Evolutionary conservation across 2,113 vertebrate species (phyloP).

Genomic region (Phylloscopus whistleri): DNA sequence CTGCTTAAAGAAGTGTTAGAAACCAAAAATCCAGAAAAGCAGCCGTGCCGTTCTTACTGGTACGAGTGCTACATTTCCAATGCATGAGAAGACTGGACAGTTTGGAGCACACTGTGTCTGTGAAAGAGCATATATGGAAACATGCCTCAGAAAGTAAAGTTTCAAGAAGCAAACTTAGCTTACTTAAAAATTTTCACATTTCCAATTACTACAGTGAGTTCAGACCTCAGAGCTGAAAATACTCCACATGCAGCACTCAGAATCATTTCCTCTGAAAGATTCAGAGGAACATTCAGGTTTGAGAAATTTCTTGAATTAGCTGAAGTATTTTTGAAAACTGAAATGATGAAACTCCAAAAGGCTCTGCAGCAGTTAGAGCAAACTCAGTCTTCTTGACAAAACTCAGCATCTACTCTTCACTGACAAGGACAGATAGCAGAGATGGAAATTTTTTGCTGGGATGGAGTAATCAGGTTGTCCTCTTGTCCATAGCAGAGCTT

Average conservation of each 20-base stretch:
- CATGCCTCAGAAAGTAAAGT: not conserved
- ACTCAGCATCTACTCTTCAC: not conserved
- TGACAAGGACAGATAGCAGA: not conserved
- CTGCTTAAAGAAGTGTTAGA: not conserved
- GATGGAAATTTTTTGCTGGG: not conserved
- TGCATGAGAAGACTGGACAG: not conserved
- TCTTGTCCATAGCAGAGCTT: not conserved
- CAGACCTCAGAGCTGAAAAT: not conserved
- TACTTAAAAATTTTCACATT: not conserved
- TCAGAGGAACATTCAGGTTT: not conserved
- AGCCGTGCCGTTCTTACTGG: not conserved
- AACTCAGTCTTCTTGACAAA: not conserved
- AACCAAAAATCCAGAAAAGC: not conserved
- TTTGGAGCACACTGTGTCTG: not conserved
- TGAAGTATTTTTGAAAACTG: not conserved
- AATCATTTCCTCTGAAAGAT: not conserved
- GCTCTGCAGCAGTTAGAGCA: not conserved
- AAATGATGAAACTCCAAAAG: not conserved
- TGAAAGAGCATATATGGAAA: not conserved
- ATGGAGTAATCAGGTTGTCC: not conserved
- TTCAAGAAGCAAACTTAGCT: not conserved
- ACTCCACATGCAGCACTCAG: not conserved
- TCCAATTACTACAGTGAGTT: not conserved
- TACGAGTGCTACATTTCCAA: not conserved
- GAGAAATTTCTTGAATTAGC: not conserved